These are phyloP conservation scores for Automeris io DNA, from an alignment of 2,888 invertebrate genomes.

Conservation along the genomic window DNA sequence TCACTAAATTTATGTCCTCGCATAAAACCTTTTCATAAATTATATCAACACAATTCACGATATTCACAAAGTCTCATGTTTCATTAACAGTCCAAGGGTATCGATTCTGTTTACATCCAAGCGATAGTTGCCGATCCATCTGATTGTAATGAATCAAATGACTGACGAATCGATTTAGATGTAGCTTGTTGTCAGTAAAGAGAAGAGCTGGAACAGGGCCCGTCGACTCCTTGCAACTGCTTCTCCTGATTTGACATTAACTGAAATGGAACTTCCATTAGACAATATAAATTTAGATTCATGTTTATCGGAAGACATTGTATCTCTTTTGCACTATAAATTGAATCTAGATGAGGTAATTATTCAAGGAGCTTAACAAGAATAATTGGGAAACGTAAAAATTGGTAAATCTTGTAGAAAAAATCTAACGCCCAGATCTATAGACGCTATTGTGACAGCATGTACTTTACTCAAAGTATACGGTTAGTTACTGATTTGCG, in stretches of 20 bases:
- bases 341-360: not conserved
- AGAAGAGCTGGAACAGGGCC: conserved; percentile 66
- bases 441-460: no score
- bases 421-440: no score
- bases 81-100: conserved; percentile 2
- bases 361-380: no score
- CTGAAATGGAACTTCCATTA: conserved; percentile 44
- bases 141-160: conserved; percentile 60
- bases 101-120: conserved; percentile 52
- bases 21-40: not conserved
- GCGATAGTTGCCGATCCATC: conserved; percentile 62
- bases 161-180: conserved; percentile 41
- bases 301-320: not conserved
- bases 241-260: conserved; percentile 52
- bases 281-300: no score
- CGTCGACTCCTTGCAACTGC: conserved; percentile 64
- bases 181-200: conserved; percentile 68
- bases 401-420: no score
- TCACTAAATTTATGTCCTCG: not conserved
- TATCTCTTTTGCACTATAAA: not conserved
- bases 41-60: not conserved
- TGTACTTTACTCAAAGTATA: no score
- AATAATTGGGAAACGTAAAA: no score
- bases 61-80: conserved; percentile 7
- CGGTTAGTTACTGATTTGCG: no score